Evolutionary conservation across 53 echinoderm and acorn worm species (phyloP), one percentile per base, ranked within the genome.

Genomic region (Henricia sp.): DNA sequence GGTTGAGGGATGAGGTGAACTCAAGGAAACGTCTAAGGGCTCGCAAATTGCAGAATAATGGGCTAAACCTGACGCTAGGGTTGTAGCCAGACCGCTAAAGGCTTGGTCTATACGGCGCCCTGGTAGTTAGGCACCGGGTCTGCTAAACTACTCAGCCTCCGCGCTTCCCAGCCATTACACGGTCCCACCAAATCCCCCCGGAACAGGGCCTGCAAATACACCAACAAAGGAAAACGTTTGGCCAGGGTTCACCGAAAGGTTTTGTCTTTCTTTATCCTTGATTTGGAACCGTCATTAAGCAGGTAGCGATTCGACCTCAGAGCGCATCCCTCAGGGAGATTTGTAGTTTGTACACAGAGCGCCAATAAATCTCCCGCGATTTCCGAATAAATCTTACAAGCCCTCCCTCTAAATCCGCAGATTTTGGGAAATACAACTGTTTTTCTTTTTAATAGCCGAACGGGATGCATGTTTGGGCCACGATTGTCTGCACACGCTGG

Each of bases 191-290:
- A 62, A 57, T 80, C 80, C 48, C 80, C 24, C 19, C 62, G 80
- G 77, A 43, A 48, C 26, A 11, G 57, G 26, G 46, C 63, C 62
- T 35, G 17, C 34, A 80, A 80, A 80, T 80, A 80, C 35, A 29
- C 65, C 80, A 80, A 80, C 80, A 80, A 80, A 80, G 50, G 80
- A 60, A 62, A 24, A 80, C 80, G 64, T 78, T 32, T 80, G 40
- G 33, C 70, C 2, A 43, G 80, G 26, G 80, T 80, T 80, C 80
- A 80, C 36, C 10, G 44, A 10, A 50, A 78, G n/a, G 6, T 80
- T 37, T 77, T 77, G 29, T 13, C 44, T 34, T 44, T n/a, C n/a
- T n/a, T n/a, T n/a, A n/a, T n/a, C n/a, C n/a, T n/a, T n/a, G n/a
- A n/a, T 33, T 57, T 80, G n/a, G 38, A 80, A 37, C n/a, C 33